Conservation (phyloP, 2,113 vertebrate species). For the Peromyscus leucopus region DNA sequence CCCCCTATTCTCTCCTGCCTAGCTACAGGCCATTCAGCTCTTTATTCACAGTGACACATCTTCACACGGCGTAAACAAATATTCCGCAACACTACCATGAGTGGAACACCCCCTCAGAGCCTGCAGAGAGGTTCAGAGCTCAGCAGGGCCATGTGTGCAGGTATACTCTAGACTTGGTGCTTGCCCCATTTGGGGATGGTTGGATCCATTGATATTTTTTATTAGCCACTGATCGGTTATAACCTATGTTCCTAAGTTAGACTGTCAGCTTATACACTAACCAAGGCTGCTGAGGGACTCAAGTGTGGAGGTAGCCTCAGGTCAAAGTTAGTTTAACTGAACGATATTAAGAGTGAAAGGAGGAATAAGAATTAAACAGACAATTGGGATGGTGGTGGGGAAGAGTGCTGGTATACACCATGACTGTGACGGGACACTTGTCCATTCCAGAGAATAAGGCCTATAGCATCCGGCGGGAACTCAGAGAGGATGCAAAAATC, state of each 20-base stretch:
- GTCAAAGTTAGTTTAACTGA: background rate
- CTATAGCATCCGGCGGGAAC: background rate
- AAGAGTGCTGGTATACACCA: background rate
- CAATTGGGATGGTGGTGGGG: background rate
- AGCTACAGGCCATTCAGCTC: background rate
- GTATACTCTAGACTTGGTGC: background rate
- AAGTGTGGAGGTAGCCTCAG: background rate
- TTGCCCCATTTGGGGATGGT: background rate
- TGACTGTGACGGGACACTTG: background rate
- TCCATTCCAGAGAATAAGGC: background rate
- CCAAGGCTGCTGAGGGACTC: background rate
- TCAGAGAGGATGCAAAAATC: background rate
- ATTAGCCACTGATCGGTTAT: background rate
- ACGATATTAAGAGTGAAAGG: background rate
- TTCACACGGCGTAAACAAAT: background rate
- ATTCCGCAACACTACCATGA: background rate
- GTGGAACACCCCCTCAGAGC: background rate
- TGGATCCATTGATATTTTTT: background rate
- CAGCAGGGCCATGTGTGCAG: background rate
- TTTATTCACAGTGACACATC: background rate
- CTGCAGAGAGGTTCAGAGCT: background rate
- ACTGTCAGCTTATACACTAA: background rate
- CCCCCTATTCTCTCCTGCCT: background rate
- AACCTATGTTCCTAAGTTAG: background rate
- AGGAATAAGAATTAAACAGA: background rate